Conservation (phyloP, 2,113 vertebrate species). For the Psittacara wagleri region DNA sequence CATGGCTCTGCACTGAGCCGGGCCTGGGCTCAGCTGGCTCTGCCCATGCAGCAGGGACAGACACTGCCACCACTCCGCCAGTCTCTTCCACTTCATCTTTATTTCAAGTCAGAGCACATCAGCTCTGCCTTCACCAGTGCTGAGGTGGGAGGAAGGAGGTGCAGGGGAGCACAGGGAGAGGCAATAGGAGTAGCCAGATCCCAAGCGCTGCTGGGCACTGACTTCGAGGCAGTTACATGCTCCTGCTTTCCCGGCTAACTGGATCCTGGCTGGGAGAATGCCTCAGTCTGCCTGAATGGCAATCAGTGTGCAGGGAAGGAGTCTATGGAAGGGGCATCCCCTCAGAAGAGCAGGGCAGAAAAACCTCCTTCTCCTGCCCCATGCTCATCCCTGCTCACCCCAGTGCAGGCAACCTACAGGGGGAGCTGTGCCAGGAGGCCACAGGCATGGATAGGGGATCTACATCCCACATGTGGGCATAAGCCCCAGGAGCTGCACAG, state of each 20-base stretch:
- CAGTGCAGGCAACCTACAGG: not conserved
- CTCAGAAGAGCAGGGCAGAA: not conserved
- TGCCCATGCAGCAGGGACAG: slow-evolving; percentile 18
- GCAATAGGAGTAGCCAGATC: not conserved
- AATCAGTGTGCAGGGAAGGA: not conserved
- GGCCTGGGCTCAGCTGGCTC: not conserved
- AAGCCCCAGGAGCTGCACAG: not conserved
- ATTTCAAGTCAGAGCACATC: slow-evolving; percentile 66
- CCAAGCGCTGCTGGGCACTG: not conserved
- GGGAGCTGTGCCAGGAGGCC: not conserved
- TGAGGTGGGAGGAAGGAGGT: not conserved
- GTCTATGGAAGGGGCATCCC: not conserved
- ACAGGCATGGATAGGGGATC: not conserved
- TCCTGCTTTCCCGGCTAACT: not conserved
- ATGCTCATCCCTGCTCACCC: fast-evolving
- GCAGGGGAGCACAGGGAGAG: not conserved
- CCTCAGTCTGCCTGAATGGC: not conserved
- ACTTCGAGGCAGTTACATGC: not conserved
- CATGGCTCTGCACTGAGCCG: not conserved
- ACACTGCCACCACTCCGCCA: slow-evolving; percentile 19
- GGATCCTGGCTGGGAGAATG: not conserved
- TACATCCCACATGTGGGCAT: not conserved
- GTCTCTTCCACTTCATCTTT: slow-evolving; percentile 55
- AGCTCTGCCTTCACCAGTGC: slow-evolving; percentile 45
- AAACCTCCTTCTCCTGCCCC: not conserved